phyloP scores from a whole-genome alignment of 2,888 invertebrate genomes.

The Tenthredo distinguenda region DNA sequence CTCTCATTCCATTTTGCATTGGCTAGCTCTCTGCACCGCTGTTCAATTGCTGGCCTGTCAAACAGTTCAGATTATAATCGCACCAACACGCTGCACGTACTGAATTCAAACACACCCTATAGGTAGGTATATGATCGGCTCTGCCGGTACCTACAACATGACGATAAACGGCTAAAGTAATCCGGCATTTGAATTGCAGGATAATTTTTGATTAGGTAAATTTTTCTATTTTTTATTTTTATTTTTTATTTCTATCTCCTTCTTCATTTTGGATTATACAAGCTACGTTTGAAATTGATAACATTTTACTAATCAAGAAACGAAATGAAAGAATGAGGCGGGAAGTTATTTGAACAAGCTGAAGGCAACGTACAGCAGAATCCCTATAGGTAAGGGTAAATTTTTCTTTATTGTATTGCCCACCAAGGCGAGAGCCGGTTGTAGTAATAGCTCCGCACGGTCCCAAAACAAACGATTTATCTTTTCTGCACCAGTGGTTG shows the following conservation, averaged over 20 bases:
- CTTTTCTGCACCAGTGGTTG: constrained; percentile 72
- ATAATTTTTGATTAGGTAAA: background rate
- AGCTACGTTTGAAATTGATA: no score
- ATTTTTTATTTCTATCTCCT: background rate
- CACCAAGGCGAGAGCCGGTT: constrained; percentile 25
- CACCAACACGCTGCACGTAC: background rate
- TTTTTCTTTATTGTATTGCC: constrained; percentile 50
- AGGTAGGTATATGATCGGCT: background rate
- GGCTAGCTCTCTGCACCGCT: background rate
- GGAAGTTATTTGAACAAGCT: background rate
- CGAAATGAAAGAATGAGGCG: background rate
- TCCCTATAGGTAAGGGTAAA: background rate
- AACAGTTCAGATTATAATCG: constrained; percentile 52
- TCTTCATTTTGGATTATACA: no score
- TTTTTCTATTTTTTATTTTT: no score
- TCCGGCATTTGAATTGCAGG: background rate
- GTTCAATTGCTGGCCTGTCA: constrained; percentile 52
- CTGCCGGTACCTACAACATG: background rate
- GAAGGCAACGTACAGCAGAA: background rate
- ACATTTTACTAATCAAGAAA: background rate
- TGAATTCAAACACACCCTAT: background rate
- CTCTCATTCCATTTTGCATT: background rate
- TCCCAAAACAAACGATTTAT: constrained; percentile 75
- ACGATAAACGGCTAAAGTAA: background rate
- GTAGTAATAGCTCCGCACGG: constrained; percentile 55